Conservation (phyloP, 2,888 invertebrate genomes). For the Chrysolina haemoptera region DNA sequence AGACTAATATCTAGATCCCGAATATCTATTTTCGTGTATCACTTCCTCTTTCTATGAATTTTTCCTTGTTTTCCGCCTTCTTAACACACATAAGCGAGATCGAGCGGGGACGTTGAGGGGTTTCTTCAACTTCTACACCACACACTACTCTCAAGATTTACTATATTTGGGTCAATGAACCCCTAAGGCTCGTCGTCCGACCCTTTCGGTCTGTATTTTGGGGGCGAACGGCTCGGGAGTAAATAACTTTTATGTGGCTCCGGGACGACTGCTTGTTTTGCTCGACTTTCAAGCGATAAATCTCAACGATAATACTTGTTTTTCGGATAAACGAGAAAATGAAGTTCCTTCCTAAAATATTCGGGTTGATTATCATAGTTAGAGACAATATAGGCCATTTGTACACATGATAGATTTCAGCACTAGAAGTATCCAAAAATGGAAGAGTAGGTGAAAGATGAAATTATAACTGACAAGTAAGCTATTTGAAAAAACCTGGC, state of each 20-base stretch:
- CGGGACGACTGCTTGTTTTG: slow-evolving; percentile 24
- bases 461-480: no score
- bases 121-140: slow-evolving; percentile 33
- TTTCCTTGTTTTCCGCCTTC: slow-evolving; percentile 34
- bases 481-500: no score
- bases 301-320: slow-evolving; percentile 9
- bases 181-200: slow-evolving; percentile 26
- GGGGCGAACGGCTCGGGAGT: slow-evolving; percentile 10
- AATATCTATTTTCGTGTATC: slow-evolving; percentile 53
- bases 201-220: slow-evolving; percentile 20
- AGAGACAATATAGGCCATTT: no score
- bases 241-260: slow-evolving; percentile 12
- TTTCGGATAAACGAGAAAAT: slow-evolving; percentile 2
- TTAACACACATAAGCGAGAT: slow-evolving; percentile 16
- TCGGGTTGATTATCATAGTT: no score
- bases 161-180: slow-evolving; percentile 53
- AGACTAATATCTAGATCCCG: slow-evolving; percentile 45
- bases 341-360: not conserved
- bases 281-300: slow-evolving; percentile 15
- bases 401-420: no score
- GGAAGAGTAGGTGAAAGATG: no score
- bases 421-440: no score
- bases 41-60: slow-evolving; percentile 49
- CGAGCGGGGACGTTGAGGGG: slow-evolving; percentile 34
- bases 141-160: slow-evolving; percentile 36